Conservation (phyloP, 2,113 vertebrate genomes). For the Rhinolophus ferrumequinum region DNA sequence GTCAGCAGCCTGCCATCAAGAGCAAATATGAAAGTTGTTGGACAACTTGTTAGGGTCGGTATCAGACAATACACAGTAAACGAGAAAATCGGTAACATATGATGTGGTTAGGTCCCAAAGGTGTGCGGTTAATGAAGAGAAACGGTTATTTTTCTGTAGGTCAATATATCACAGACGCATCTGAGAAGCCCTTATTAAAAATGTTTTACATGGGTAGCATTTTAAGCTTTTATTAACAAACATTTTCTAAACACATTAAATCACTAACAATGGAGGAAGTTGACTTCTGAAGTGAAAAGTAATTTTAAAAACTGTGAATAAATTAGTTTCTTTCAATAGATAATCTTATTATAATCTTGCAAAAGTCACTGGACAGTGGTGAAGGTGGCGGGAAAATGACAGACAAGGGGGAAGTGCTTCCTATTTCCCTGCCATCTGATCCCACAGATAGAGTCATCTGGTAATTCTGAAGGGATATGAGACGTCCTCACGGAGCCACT, state of each 20-base stretch:
- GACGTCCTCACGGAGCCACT: neutral
- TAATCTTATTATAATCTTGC: neutral
- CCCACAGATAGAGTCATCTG: neutral
- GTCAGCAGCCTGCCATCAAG: accelerated
- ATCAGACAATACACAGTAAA: neutral
- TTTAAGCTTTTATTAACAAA: neutral
- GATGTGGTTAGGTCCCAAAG: neutral
- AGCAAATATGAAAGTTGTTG: neutral
- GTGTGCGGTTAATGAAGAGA: neutral
- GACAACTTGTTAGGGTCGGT: too few relatives aligned
- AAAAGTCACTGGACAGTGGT: neutral
- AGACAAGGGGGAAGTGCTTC: neutral
- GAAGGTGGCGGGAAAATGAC: neutral
- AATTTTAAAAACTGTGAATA: neutral
- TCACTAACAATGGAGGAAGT: neutral
- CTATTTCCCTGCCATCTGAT: neutral
- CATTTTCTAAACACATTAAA: neutral
- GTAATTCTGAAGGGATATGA: neutral
- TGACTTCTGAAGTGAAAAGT: neutral
- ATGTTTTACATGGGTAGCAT: neutral
- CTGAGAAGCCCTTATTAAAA: neutral
- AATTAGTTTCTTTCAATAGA: neutral
- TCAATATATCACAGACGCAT: neutral
- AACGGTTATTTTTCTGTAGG: neutral
- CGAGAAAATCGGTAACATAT: neutral